A percentile compares a stretch with the other conserved stretches of the same genome.
Conservation (phyloP, 2,888 invertebrate species). For the Pachymerium ferrugineum region DNA sequence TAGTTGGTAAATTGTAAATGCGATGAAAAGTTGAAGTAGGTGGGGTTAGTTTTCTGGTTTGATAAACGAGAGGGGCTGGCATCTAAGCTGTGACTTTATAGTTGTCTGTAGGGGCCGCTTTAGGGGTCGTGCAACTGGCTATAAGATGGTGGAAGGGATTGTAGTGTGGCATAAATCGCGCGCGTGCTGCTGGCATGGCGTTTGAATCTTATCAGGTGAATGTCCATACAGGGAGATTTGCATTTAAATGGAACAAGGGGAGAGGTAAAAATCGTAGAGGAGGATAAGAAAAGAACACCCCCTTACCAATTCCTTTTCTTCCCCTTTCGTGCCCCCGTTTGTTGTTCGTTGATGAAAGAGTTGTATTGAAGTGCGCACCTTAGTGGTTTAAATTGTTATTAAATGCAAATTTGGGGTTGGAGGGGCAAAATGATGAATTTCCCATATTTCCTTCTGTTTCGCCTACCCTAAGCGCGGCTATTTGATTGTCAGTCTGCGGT, state of each 20-base stretch:
- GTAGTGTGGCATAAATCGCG: background rate
- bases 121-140: background rate
- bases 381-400: background rate
- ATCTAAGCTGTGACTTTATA: background rate
- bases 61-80: background rate
- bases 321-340: too few species aligned
- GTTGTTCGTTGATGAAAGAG: too few species aligned
- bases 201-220: background rate
- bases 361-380: too few species aligned
- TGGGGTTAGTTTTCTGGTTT: background rate
- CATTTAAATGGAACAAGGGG: background rate
- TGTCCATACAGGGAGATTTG: background rate
- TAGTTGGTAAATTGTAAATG: background rate
- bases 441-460: slow-evolving; percentile 1
- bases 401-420: background rate
- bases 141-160: background rate
- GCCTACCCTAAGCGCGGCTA: slow-evolving; percentile 6
- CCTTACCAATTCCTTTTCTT: too few species aligned
- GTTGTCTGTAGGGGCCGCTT: background rate
- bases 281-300: too few species aligned
- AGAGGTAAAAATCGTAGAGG: background rate
- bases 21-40: background rate
- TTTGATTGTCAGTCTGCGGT: slow-evolving; percentile 17
- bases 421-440: slow-evolving; percentile 5
- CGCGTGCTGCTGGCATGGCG: background rate